phyloP scores from a whole-genome alignment of 1,140 invertebrate species.

The Coptotermes formosanus region DNA sequence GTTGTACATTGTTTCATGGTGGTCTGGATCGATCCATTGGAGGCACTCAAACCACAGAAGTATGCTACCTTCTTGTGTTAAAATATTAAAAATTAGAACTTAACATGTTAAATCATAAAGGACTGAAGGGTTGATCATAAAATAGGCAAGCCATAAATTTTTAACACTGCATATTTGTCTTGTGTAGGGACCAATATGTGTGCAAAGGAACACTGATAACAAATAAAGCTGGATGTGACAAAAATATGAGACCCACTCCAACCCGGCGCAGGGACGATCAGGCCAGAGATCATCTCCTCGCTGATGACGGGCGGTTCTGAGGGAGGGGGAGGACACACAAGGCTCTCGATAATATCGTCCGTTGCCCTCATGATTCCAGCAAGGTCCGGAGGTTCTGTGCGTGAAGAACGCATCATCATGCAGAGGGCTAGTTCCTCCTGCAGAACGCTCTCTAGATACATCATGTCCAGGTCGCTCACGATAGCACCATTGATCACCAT shows the following conservation, averaged over 20 bases:
- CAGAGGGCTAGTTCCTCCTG: slow-evolving; percentile 94
- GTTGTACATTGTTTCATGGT: too few relatives aligned
- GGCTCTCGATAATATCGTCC: slow-evolving; percentile 91
- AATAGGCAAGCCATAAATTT: too few relatives aligned
- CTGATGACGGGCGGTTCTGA: slow-evolving; percentile 88
- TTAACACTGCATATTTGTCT: too few relatives aligned
- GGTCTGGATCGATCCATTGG: too few relatives aligned
- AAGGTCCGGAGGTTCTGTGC: slow-evolving; percentile 88
- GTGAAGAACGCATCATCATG: slow-evolving; percentile 96
- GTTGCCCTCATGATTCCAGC: slow-evolving; percentile 77
- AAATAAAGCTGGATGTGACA: not conserved
- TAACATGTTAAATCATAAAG: too few relatives aligned
- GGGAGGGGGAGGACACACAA: slow-evolving; percentile 93
- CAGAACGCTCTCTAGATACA: slow-evolving; percentile 94
- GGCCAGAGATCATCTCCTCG: slow-evolving; percentile 92
- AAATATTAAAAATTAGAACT: too few relatives aligned
- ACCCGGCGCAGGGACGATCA: slow-evolving; percentile 93
- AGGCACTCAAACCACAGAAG: too few relatives aligned
- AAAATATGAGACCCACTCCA: slow-evolving; percentile 69
- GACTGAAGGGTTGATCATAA: too few relatives aligned
- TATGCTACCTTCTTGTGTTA: too few relatives aligned
- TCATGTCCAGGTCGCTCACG: slow-evolving; percentile 98
- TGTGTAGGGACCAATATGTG: too few relatives aligned
- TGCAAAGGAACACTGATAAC: too few relatives aligned
- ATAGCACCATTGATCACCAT: slow-evolving; percentile 98